phyloP scores from a whole-genome alignment of 1,140 invertebrate genomes.

The Proctacanthus coquilletti region DNA sequence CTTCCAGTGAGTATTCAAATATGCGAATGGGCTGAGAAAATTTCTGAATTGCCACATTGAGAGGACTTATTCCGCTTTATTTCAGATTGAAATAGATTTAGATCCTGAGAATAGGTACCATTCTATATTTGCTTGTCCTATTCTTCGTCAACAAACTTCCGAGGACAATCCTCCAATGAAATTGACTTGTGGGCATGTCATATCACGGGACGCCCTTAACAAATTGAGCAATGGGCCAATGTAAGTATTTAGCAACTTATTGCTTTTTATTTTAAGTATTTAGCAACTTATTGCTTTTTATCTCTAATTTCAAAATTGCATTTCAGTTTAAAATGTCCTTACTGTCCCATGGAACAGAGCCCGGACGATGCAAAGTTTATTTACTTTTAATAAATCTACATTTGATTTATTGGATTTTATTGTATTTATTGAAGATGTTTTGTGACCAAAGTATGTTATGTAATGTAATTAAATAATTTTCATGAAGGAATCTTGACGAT shows the following conservation, averaged over 20 bases:
- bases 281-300: constrained; percentile 2
- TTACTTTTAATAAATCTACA: constrained; percentile 52
- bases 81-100: constrained; percentile 81
- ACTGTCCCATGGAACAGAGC: constrained; percentile 93
- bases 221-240: constrained; percentile 88
- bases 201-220: constrained; percentile 89
- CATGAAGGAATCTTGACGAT: too few species aligned
- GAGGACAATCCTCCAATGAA: constrained; percentile 95
- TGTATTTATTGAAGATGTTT: not conserved
- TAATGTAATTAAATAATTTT: not conserved
- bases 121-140: constrained; percentile 97
- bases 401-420: not conserved
- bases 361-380: constrained; percentile 83
- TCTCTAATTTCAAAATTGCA: too few species aligned
- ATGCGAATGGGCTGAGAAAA: not conserved
- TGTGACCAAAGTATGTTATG: not conserved
- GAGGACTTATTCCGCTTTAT: too few species aligned
- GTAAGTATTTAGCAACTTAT: constrained; percentile 47
- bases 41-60: too few species aligned
- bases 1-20: constrained; percentile 56
- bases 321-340: constrained; percentile 91
- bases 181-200: constrained; percentile 94
- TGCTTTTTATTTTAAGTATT: constrained; percentile 3
- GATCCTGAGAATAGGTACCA: constrained; percentile 62
- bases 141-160: constrained; percentile 88